Evolutionary conservation across 2,888 invertebrate species (phyloP), one percentile per base, ranked within the genome.

Genomic region (Geotrupes spiniger): DNA sequence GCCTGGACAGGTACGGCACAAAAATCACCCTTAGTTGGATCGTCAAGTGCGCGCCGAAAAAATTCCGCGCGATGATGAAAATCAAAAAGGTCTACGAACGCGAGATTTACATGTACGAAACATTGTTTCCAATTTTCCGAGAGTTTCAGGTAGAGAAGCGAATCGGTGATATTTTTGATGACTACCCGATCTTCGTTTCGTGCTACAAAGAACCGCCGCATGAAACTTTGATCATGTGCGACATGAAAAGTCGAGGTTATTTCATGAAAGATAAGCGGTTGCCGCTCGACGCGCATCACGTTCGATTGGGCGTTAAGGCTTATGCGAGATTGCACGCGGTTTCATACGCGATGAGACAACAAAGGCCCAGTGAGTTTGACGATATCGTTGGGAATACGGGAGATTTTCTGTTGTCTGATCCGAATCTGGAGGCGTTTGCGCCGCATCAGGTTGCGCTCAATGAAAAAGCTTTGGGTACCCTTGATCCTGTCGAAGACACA

Each of bases 321-420:
- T 61, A 65, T 38, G 68, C 59, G 4, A 59, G 55, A 39, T 55
- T 63, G 5, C 68, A 68, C 43, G 60, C 65, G 1, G 41, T 66
- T 9, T 65, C 62, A 0, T 66, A 60, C 42, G 66, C 62, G 0
- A 25, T 66, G 16, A 57, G 56, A 26, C 57, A 59, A 28, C 53
- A 57, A 12, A 49, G 57, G 16, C 61, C 61, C 1, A 56, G 56
- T 12, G 33, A 14, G 2, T 33, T 33, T 15, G 11, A 33, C 3
- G 12, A 10, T 9, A 33, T 33, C 8, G 6, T 9, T 8, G 2
- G 2, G 15, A 14, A 33, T 2, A 6, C 33, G 14, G 33, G 14
- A 15, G 33, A 33, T 12, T 9, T 12, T 4, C 12, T 10, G 10
- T 33, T 33, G 10, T 14, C 9, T 9, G 33, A 2, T 8, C 9